These are phyloP conservation scores for Protobothrops flavoviridis DNA, from an alignment of 2,113 vertebrate species.

Conservation along the genomic window DNA sequence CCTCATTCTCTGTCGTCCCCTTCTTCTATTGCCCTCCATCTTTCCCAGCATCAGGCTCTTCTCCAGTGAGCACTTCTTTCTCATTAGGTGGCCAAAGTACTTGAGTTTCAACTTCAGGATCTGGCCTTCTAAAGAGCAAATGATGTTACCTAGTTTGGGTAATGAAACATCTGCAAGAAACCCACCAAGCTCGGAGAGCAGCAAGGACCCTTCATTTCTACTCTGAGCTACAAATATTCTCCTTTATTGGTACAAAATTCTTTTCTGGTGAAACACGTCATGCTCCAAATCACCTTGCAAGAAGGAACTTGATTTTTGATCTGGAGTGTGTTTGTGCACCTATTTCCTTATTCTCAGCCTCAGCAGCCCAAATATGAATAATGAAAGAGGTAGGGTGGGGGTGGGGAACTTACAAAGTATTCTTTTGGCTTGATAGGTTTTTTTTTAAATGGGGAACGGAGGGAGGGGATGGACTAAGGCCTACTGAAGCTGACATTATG, in stretches of 20 bases:
- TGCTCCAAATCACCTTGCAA: constrained; percentile 62
- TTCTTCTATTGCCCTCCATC: too few species aligned
- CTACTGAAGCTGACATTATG: not conserved
- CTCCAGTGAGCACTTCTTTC: too few species aligned
- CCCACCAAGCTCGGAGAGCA: not conserved
- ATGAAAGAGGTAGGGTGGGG: not conserved
- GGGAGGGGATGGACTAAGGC: too few species aligned
- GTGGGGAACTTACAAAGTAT: not conserved
- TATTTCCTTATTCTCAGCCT: constrained; percentile 49
- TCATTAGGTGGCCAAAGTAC: too few species aligned
- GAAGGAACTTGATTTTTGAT: constrained; percentile 71
- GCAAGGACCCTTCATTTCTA: not conserved
- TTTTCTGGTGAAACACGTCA: constrained; percentile 44
- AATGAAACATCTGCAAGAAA: not conserved
- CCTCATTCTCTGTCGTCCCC: too few species aligned
- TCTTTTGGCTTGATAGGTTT: not conserved
- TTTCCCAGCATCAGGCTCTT: too few species aligned
- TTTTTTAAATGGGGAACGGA: not conserved
- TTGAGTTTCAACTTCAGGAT: too few species aligned
- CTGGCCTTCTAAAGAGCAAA: too few species aligned
- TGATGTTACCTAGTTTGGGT: not conserved
- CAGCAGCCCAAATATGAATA: constrained; percentile 57
- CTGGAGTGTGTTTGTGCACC: constrained; percentile 26
- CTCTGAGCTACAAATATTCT: not conserved
- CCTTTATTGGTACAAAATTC: constrained; percentile 42